Conservation (phyloP, 2,797 vertebrate species). For the Clamator glandarius region DNA sequence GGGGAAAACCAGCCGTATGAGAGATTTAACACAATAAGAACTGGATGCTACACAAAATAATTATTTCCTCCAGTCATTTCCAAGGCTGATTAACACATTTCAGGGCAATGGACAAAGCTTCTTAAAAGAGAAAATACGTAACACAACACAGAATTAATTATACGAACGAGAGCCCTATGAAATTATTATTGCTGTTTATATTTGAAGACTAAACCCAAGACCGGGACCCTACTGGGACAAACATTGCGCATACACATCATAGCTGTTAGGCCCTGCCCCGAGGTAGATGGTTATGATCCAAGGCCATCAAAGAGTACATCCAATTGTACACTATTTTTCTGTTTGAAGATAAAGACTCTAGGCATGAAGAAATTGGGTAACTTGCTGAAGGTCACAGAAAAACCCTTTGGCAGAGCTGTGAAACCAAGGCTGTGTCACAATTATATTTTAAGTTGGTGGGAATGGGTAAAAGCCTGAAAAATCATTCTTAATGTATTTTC, state of each 20-base stretch:
- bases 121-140: neutral
- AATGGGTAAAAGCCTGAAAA: neutral
- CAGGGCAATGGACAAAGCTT: neutral
- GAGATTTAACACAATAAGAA: neutral
- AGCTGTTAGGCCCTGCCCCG: neutral
- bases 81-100: neutral
- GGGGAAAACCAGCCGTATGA: neutral
- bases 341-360: neutral
- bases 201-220: neutral
- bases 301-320: neutral
- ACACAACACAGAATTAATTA: neutral
- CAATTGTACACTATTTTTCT: neutral
- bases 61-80: neutral
- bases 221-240: neutral
- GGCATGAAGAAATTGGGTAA: neutral
- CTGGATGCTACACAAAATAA: neutral
- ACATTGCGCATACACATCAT: neutral
- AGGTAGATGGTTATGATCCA: neutral
- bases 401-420: neutral
- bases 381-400: neutral
- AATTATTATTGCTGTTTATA: neutral
- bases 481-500: neutral
- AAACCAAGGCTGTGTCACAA: neutral
- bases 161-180: neutral
- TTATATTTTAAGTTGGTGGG: neutral